Evolutionary conservation across 2,113 vertebrate genomes (phyloP), one percentile per base, ranked within the genome.

Genomic region (Mormoops blainvillei): DNA sequence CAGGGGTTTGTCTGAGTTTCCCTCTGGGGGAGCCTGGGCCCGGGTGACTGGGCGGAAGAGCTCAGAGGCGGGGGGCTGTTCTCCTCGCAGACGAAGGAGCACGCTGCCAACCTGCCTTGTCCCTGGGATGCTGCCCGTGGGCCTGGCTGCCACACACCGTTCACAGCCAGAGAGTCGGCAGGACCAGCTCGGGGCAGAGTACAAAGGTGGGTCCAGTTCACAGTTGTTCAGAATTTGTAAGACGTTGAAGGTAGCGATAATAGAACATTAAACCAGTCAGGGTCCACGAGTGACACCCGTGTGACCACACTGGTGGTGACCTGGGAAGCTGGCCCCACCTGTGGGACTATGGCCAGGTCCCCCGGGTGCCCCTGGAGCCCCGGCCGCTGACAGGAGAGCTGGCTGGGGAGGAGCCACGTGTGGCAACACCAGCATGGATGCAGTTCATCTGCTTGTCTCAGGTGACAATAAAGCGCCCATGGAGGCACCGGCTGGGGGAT

Each of bases 201-300:
- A 45, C 38, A 56, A 33, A 52, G 8, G 11, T 45, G 22, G 65
- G 1, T 10, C 87, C 24, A 26, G 24, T 58, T 58, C 56, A 28
- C 4, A 58, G 4, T 19, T 4, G 14, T 15, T 70, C 24, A 24
- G 3, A 13, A 18, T 10, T 11, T 10, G 22, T 41, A 63, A 48
- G 50, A 48, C 45, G 76, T 61, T 84, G 52, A 52, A 73, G 13
- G 31, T 5, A 18, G 14, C 1, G 4, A 22, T 9, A n/a, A 14
- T 9, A 58, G n/a, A 45, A 52, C 61, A 16, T 7, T 50, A 11
- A 80, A 3, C 3, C 15, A 74, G 38, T 13, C 14, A 2, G 33
- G 36, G 38, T 16, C 41, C 19, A 2, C 4, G 33, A 19, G 4
- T 0, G 5, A 48, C 45, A 15, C 38, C 54, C 5, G 0, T 4